Evolutionary conservation across 1,140 invertebrate genomes (phyloP).

Genomic region (Gryllus bimaculatus): DNA sequence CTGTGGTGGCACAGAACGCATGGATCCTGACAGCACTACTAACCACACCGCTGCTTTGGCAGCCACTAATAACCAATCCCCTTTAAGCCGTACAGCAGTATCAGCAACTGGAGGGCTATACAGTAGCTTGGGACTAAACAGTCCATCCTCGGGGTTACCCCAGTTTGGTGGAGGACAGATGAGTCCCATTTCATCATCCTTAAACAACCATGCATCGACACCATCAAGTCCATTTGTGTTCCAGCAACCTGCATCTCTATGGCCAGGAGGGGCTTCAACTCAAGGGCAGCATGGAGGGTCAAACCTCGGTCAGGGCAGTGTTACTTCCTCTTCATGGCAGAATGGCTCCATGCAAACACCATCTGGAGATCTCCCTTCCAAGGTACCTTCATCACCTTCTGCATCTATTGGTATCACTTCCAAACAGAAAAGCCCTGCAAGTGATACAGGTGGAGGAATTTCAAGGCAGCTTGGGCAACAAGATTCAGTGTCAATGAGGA

Average conservation of each 20-base stretch:
- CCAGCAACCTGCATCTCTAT: slow-evolving; percentile 18
- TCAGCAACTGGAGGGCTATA: neutral
- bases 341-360: neutral
- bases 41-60: slow-evolving; percentile 10
- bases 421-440: slow-evolving; percentile 6
- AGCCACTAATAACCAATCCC: slow-evolving; percentile 9
- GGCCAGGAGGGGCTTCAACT: neutral
- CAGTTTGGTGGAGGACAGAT: slow-evolving; percentile 12
- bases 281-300: slow-evolving; percentile 25
- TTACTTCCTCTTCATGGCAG: neutral
- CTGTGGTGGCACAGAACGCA: slow-evolving; percentile 3
- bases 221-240: slow-evolving; percentile 22
- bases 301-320: neutral
- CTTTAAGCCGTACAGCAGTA: slow-evolving; percentile 9
- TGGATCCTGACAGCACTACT: slow-evolving; percentile 43
- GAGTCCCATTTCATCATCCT: slow-evolving; percentile 14
- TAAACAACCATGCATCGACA: slow-evolving; percentile 11
- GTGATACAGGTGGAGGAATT: neutral
- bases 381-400: slow-evolving; percentile 9
- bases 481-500: neutral
- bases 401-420: neutral
- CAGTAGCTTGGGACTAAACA: neutral
- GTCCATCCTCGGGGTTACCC: neutral
- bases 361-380: slow-evolving; percentile 7
- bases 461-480: slow-evolving; percentile 10